These are phyloP conservation scores for Microchirus variegatus DNA, from an alignment of 2,797 vertebrate genomes.

Conservation along the genomic window DNA sequence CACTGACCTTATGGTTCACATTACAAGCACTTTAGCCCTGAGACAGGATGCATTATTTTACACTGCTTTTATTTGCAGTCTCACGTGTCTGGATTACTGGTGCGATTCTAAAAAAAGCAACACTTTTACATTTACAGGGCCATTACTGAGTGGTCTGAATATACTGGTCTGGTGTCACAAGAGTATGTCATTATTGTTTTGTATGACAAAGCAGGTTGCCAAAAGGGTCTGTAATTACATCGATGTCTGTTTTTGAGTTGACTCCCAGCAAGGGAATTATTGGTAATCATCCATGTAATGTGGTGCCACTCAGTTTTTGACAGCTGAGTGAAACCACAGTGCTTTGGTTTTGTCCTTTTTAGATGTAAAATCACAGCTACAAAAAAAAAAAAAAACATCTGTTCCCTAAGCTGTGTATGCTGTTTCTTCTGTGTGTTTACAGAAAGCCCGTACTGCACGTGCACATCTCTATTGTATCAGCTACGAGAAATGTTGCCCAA, in stretches of 20 bases:
- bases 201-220: constrained; percentile 77
- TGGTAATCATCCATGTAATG: constrained; percentile 84
- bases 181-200: constrained; percentile 77
- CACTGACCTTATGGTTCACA: constrained; percentile 31
- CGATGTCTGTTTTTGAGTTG: constrained; percentile 75
- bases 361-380: constrained; percentile 65
- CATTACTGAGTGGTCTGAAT: constrained; percentile 64
- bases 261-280: constrained; percentile 76
- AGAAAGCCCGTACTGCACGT: not conserved
- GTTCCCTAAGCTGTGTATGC: constrained; percentile 41
- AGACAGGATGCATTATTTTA: constrained; percentile 11
- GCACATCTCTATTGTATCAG: constrained; percentile 5
- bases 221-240: constrained; percentile 76
- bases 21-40: not conserved
- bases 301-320: constrained; percentile 79
- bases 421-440: constrained; percentile 28
- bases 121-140: constrained; percentile 72
- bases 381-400: constrained; percentile 63
- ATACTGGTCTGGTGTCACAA: constrained; percentile 71
- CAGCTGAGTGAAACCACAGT: constrained; percentile 77
- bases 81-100: constrained; percentile 32
- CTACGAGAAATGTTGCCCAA: not conserved
- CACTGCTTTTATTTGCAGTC: constrained; percentile 10
- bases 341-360: constrained; percentile 65
- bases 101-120: constrained; percentile 55